A percentile compares a stretch with the other conserved stretches of the same genome.
Conservation (phyloP, 2,113 vertebrate genomes). For the Xiphophorus couchianus region DNA sequence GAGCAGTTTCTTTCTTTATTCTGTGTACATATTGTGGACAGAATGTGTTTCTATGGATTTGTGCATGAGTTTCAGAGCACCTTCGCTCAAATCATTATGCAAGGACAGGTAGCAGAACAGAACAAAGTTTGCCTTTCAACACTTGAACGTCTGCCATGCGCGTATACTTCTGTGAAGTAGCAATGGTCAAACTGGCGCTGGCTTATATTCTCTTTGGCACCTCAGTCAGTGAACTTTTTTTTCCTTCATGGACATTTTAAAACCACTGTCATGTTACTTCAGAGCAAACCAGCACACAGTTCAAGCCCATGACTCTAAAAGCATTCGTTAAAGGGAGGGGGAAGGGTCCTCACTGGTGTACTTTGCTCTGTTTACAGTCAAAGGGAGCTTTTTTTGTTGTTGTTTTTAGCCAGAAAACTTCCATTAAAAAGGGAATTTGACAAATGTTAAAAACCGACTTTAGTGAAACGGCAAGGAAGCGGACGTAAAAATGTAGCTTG, state of each 20-base stretch:
- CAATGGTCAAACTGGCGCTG: conserved; percentile 30
- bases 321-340: background rate
- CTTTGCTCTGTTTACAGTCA: background rate
- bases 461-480: background rate
- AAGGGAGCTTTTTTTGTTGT: background rate
- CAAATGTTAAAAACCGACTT: conserved; percentile 14
- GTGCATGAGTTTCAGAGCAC: conserved; percentile 52
- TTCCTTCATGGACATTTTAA: conserved; percentile 6
- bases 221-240: background rate
- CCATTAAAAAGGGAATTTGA: conserved; percentile 11
- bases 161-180: conserved; percentile 58
- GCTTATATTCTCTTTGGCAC: conserved; percentile 4
- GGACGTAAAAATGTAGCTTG: background rate
- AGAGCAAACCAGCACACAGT: conserved; percentile 2
- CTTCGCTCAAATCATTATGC: conserved; percentile 47
- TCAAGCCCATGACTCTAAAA: background rate
- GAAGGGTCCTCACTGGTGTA: background rate
- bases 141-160: conserved; percentile 45
- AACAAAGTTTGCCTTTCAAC: conserved; percentile 57
- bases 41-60: conserved; percentile 34
- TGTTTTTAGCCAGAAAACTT: background rate
- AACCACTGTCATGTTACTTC: conserved; percentile 6
- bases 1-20: conserved; percentile 38
- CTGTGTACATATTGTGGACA: conserved; percentile 25
- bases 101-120: conserved; percentile 45